These are phyloP conservation scores for Rhopalosiphum padi DNA, from an alignment of 1,140 invertebrate species.

Conservation along the genomic window DNA sequence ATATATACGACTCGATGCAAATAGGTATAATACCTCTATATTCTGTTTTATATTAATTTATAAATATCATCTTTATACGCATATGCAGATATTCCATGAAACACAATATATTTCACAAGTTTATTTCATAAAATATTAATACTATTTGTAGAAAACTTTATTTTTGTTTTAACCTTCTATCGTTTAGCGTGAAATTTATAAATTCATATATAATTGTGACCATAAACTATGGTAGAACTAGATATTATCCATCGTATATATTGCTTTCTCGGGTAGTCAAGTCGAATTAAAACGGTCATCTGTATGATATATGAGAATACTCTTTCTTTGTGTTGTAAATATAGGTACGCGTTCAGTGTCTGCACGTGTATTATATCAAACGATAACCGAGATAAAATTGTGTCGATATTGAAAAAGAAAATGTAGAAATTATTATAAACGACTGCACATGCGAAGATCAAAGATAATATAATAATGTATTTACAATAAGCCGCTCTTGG, in stretches of 20 bases:
- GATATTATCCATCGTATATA: neutral
- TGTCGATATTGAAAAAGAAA: neutral
- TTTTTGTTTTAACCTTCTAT: neutral
- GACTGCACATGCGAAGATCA: neutral
- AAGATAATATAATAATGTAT: conserved; percentile 5
- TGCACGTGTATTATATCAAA: neutral
- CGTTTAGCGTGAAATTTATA: neutral
- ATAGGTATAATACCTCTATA: neutral
- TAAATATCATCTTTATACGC: neutral
- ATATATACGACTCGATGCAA: neutral
- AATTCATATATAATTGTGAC: conserved; percentile 4
- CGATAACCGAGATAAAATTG: conserved; percentile 2
- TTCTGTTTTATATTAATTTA: neutral
- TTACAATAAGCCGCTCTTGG: neutral
- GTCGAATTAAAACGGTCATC: neutral
- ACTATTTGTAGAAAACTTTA: neutral
- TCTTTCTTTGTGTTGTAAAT: neutral
- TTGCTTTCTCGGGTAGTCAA: neutral
- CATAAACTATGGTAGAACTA: neutral
- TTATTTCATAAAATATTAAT: neutral
- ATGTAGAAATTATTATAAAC: conserved; percentile 7
- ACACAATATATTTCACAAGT: neutral
- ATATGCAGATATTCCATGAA: neutral
- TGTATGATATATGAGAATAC: neutral
- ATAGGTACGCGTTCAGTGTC: neutral